These are phyloP conservation scores for Abrostola tripartita DNA, from an alignment of 2,888 invertebrate genomes.

Conservation along the genomic window DNA sequence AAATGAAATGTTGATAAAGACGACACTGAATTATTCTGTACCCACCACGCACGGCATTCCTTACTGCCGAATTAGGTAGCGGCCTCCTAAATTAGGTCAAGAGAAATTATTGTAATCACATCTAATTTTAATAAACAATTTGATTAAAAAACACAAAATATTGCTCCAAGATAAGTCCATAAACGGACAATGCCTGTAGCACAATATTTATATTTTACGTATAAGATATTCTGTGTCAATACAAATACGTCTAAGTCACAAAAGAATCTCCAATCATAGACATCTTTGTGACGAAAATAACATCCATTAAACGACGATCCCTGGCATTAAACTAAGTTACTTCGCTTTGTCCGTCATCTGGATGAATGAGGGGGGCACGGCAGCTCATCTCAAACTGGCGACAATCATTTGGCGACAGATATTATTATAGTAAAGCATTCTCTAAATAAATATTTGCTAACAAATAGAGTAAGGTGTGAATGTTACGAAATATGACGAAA, in stretches of 20 bases:
- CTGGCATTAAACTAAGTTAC: slow-evolving; percentile 10
- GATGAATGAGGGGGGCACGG: slow-evolving; percentile 20
- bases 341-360: slow-evolving; percentile 9
- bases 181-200: slow-evolving; percentile 19
- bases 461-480: slow-evolving; percentile 41
- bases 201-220: slow-evolving; percentile 34
- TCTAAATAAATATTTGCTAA: slow-evolving; percentile 52
- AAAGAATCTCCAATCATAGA: slow-evolving; percentile 55
- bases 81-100: too few species aligned
- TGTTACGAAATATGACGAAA: slow-evolving; percentile 24
- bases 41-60: too few species aligned
- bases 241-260: slow-evolving; percentile 43
- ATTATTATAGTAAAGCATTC: slow-evolving; percentile 39
- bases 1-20: too few species aligned
- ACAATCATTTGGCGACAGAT: slow-evolving; percentile 39
- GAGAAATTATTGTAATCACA: too few species aligned
- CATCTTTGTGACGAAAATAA: slow-evolving; percentile 48
- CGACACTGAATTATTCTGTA: too few species aligned
- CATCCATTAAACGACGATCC: slow-evolving; percentile 30
- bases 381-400: slow-evolving; percentile 26
- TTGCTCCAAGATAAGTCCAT: slow-evolving; percentile 4
- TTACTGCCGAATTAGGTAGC: too few species aligned
- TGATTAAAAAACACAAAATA: background rate
- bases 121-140: background rate
- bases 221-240: slow-evolving; percentile 44